phyloP scores from a whole-genome alignment of 2,113 vertebrate species.

The Mastomys natalensis region DNA sequence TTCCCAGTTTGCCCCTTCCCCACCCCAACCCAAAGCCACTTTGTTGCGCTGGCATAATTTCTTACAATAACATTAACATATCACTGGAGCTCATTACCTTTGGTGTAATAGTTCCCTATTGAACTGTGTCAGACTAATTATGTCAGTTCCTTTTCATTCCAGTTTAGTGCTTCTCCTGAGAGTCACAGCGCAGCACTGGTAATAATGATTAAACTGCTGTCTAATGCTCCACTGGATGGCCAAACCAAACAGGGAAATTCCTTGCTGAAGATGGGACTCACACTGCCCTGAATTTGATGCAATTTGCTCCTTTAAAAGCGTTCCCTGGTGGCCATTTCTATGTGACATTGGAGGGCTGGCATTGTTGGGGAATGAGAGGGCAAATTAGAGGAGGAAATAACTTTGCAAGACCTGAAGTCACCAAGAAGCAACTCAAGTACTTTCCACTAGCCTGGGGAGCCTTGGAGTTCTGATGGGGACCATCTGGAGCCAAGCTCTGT shows the following conservation, averaged over 20 bases:
- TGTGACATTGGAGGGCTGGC: not conserved
- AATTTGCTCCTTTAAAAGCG: slow-evolving; percentile 61
- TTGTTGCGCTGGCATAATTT: slow-evolving; percentile 77
- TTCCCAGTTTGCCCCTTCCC: not conserved
- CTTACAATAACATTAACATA: slow-evolving; percentile 84
- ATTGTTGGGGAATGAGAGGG: not conserved
- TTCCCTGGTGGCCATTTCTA: slow-evolving; percentile 30
- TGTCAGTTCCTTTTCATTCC: slow-evolving; percentile 82
- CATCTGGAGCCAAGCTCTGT: not conserved
- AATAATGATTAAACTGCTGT: slow-evolving; percentile 87
- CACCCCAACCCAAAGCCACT: slow-evolving; percentile 63
- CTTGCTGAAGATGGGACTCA: slow-evolving; percentile 23
- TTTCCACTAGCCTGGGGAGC: not conserved
- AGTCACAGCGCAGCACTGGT: slow-evolving; percentile 75
- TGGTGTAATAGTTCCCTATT: slow-evolving; percentile 80
- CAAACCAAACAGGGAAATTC: slow-evolving; percentile 66
- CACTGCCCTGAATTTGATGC: not conserved
- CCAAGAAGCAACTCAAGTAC: not conserved
- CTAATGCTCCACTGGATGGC: slow-evolving; percentile 80
- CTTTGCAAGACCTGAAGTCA: not conserved
- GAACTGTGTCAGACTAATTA: slow-evolving; percentile 85
- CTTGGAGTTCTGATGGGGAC: not conserved
- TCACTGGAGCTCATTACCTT: slow-evolving; percentile 82
- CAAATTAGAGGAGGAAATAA: not conserved
- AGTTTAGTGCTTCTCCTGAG: slow-evolving; percentile 81